A percentile compares a stretch with the other conserved stretches of the same genome.
Conservation (phyloP, 2,113 vertebrate species). For the Dendropsophus ebraccatus region DNA sequence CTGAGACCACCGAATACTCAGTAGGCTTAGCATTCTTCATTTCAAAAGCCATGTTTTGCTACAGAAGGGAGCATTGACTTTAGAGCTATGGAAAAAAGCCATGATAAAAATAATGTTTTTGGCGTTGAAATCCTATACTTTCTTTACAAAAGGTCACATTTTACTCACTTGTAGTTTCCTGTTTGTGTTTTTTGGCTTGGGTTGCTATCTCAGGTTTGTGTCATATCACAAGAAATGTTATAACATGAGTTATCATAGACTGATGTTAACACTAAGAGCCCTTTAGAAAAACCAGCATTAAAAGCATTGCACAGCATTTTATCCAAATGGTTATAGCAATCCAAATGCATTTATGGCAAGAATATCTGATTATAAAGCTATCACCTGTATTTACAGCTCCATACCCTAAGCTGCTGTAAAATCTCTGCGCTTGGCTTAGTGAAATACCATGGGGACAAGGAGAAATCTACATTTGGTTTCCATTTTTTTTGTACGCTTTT, state of each 20-base stretch:
- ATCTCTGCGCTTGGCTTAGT: background rate
- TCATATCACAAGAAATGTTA: slow-evolving; percentile 66
- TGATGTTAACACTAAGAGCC: slow-evolving; percentile 60
- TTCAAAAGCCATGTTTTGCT: slow-evolving; percentile 51
- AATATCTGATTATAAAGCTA: slow-evolving; percentile 28
- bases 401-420: slow-evolving; percentile 22
- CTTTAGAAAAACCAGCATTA: background rate
- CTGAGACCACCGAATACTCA: slow-evolving; percentile 17
- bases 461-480: background rate
- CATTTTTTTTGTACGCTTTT: background rate
- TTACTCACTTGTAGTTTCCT: slow-evolving; percentile 68
- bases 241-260: slow-evolving; percentile 68
- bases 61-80: slow-evolving; percentile 41
- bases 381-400: slow-evolving; percentile 14
- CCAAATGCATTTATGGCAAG: slow-evolving; percentile 23
- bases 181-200: slow-evolving; percentile 68
- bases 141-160: slow-evolving; percentile 64
- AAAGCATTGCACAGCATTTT: slow-evolving; percentile 9
- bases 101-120: slow-evolving; percentile 39
- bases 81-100: slow-evolving; percentile 49
- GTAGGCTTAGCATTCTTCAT: slow-evolving; percentile 49
- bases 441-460: background rate
- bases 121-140: background rate
- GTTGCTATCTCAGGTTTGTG: slow-evolving; percentile 60
- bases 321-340: background rate